Evolutionary conservation across 2,797 vertebrate species (phyloP).

Genomic region (Agapornis canus): DNA sequence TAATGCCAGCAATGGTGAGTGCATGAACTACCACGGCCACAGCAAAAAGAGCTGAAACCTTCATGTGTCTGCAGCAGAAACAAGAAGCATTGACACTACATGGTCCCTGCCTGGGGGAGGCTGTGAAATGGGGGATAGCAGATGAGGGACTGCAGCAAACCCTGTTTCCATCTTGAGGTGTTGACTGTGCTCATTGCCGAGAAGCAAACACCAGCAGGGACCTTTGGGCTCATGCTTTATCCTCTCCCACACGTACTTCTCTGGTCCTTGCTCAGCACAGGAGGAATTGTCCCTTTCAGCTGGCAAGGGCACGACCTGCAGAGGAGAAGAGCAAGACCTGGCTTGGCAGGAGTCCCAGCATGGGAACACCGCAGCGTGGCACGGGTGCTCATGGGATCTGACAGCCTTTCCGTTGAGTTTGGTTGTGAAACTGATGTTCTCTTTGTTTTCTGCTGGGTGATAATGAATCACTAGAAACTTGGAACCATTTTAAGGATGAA

Average conservation of each 20-base stretch:
- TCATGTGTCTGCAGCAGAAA: fast-evolving
- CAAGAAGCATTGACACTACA: not conserved
- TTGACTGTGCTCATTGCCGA: not conserved
- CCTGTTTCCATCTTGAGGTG: not conserved
- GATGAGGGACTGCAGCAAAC: not conserved
- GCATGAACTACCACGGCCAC: fast-evolving
- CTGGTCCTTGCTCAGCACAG: not conserved
- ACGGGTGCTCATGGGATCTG: not conserved
- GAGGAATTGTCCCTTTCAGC: not conserved
- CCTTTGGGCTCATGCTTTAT: not conserved
- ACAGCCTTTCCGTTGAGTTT: not conserved
- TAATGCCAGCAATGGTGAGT: fast-evolving
- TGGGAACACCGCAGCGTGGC: not conserved
- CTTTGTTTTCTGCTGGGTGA: slow-evolving; percentile 57
- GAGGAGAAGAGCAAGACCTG: not conserved
- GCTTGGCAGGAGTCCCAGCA: not conserved
- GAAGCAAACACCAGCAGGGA: not conserved
- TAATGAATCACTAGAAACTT: slow-evolving; percentile 42
- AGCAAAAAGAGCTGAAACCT: not conserved
- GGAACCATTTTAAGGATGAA: slow-evolving; percentile 62
- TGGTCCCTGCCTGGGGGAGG: fast-evolving
- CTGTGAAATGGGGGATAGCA: not conserved
- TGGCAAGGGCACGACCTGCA: not conserved
- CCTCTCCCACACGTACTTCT: not conserved
- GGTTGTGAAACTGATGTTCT: slow-evolving; percentile 35